Conservation (phyloP, 2,113 vertebrate species). For the Isurus oxyrinchus region DNA sequence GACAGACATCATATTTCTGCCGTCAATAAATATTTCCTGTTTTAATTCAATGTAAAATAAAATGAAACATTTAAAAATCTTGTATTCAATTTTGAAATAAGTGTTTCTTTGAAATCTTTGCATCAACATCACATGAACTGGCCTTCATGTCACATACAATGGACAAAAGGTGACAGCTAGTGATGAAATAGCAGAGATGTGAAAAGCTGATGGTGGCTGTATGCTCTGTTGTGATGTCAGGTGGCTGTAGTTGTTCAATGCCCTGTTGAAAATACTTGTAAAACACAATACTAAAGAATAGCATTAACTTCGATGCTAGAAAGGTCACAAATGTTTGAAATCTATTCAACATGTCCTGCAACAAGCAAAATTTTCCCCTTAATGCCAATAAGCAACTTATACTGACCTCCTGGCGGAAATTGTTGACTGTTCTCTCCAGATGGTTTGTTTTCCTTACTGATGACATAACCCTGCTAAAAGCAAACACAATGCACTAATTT, state of each 20-base stretch:
- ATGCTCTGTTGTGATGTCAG: not conserved
- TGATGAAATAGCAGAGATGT: not conserved
- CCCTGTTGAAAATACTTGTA: not conserved
- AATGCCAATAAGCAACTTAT: not conserved
- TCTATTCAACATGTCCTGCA: not conserved
- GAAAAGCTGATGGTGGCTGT: not conserved
- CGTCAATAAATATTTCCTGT: not conserved
- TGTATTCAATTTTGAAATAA: not conserved
- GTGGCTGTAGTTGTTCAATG: not conserved
- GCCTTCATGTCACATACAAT: not conserved
- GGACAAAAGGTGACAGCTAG: not conserved
- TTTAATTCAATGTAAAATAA: not conserved
- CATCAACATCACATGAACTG: slow-evolving; percentile 11
- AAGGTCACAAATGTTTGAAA: not conserved
- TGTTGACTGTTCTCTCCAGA: slow-evolving; percentile 76
- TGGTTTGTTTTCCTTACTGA: slow-evolving; percentile 75
- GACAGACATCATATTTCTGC: not conserved
- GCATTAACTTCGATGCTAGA: not conserved
- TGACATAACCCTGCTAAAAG: slow-evolving; percentile 65
- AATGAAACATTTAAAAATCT: not conserved
- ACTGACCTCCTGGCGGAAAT: slow-evolving; percentile 76
- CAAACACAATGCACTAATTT: slow-evolving; percentile 46
- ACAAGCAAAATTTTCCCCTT: not conserved
- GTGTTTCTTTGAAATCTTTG: not conserved
- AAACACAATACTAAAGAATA: not conserved